Evolutionary conservation across 2,797 vertebrate species (phyloP), one percentile per base, ranked within the genome.

Genomic region (Hylomyscus alleni): DNA sequence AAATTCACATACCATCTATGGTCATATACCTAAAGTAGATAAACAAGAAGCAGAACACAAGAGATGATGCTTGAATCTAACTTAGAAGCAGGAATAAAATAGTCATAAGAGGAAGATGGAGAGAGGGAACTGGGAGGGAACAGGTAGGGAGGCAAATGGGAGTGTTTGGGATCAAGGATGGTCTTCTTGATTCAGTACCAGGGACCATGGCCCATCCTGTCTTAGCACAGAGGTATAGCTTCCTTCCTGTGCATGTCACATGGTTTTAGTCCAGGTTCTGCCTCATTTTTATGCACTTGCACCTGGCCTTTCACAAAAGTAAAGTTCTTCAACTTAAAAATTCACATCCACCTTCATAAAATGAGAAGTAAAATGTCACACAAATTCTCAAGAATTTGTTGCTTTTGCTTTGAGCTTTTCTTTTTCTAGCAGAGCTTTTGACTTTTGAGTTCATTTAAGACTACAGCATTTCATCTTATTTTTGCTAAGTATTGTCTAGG

Each of bases 291-390:
- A 40, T 77, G 12, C 47, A 60, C 65, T 73, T n/a, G 9, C 1
- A 81, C 12, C 44, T 88, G 62, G 26, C 91, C 34, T 84, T 95
- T 85, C 72, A 89, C 7, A 54, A 50, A 91, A 81, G 9, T 76
- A 87, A 22, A 91, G 29, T 19, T 94, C 52, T 24, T 76, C 58
- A 91, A n/a, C 29, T 94, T 14, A 31, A 77, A 89, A 67, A 65
- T 65, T 88, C 65, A 94, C 1, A 75, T 31, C 13, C 20, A 77
- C 6, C 20, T 94, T 90, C 75, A 31, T 15, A 65, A 94, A 87
- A 9, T 17, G 13, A 83, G 7, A 94, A 91, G 3, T 58, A 94
- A 83, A 54, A 80, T 65, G 20, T 72, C 34, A 73, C 4, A 88
- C 0, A 44, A 85, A 85, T 67, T 2, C 44, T 77, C 34, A 50